A percentile compares a stretch with the other conserved stretches of the same genome.
Conservation (phyloP, 2,113 vertebrate species). For the Meriones unguiculatus region DNA sequence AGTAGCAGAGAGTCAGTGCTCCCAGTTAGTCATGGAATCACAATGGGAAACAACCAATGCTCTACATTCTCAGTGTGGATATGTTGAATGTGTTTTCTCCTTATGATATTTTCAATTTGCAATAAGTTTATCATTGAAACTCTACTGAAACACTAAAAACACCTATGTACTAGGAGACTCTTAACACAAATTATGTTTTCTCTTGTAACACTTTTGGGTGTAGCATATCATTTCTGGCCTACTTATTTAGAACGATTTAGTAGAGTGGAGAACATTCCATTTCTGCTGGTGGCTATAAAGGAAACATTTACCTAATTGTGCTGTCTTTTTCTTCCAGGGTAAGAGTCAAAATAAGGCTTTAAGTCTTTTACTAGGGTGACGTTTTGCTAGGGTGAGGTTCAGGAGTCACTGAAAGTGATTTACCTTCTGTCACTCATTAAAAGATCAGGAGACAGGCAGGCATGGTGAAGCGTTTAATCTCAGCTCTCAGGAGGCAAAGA, state of each 20-base stretch:
- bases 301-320: neutral
- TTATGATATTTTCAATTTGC: neutral
- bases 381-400: neutral
- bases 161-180: neutral
- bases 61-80: neutral
- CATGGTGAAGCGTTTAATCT: too few relatives aligned
- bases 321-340: neutral
- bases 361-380: neutral
- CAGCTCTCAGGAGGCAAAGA: too few relatives aligned
- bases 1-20: neutral
- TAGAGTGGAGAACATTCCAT: neutral
- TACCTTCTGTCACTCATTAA: neutral
- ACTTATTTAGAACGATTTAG: neutral
- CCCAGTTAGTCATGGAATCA: neutral
- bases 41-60: neutral
- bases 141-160: too few relatives aligned
- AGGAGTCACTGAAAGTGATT: neutral
- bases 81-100: neutral
- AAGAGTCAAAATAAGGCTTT: neutral
- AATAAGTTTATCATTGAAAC: neutral
- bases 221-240: neutral
- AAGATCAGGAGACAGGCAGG: neutral
- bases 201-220: neutral
- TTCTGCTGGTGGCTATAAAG: neutral
- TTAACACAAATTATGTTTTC: neutral